Evolutionary conservation across 2,113 vertebrate genomes (phyloP), one percentile per base, ranked within the genome.

Genomic region (Ochotona princeps): DNA sequence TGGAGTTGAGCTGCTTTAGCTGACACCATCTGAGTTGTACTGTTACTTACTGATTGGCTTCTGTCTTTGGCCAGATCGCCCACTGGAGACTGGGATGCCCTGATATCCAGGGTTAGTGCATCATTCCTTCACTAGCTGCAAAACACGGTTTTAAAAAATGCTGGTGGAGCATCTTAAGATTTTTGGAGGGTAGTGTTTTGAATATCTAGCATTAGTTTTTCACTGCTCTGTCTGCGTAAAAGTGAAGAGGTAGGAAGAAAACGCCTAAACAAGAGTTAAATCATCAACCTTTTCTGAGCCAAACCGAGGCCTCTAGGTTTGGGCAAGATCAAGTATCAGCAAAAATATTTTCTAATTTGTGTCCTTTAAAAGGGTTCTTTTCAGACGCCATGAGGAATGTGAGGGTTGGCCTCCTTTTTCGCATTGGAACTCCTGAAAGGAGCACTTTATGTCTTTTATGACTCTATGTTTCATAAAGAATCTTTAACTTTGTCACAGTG

Each of bases 301-400:
- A 86, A 86, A 94, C 23, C 0, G 0, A 89, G 57, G 44, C 57
- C 63, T 94, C 35, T 10, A 54, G 18, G 54, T 91, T 94, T 79
- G 88, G 61, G 69, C 35, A 80, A 93, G 87, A 95, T 96, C 81
- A 95, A 89, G 51, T 95, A 93, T 94, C 87, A 92, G 93, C 49
- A 86, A 92, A 44, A 93, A 89, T 51, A 79, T 84, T 94, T 94
- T 94, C 72, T 87, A 89, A 84, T 94, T 81, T 84, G 78, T 82
- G 61, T 80, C 57, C 25, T 92, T 95, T 74, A 91, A 75, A 81
- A 92, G 28, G 51, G 25, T 66, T 96, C 89, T 94, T 93, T 96
- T 83, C 54, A 89, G 76, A 44, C 6, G 0, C 73, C 30, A 1
- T 25, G 75, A 96, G 90, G 80, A 94, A 84, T 78, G 74, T 92